These are phyloP conservation scores for Stigmatopora argus DNA, from an alignment of 2,113 vertebrate genomes.

Conservation along the genomic window DNA sequence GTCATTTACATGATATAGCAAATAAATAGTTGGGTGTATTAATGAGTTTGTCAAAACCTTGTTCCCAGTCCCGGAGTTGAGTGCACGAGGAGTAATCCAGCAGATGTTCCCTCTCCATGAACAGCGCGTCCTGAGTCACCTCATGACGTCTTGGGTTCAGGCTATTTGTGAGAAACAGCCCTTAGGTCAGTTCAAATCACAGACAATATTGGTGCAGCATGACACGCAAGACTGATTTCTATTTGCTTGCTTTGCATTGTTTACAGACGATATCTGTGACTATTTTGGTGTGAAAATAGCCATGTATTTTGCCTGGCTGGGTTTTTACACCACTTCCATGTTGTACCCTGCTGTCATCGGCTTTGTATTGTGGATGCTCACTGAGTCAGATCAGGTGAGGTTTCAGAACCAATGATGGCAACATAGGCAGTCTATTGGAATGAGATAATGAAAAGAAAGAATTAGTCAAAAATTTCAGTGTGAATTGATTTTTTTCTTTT, in stretches of 20 bases:
- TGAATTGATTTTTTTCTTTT: no score
- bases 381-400: constrained; percentile 88
- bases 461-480: not conserved
- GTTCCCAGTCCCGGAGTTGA: constrained; percentile 84
- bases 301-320: constrained; percentile 97
- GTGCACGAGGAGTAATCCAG: constrained; percentile 86
- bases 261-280: constrained; percentile 90
- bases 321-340: constrained; percentile 96
- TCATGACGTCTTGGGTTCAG: constrained; percentile 98
- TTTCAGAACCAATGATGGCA: no score
- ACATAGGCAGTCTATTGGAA: no score
- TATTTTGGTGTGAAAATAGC: constrained; percentile 97
- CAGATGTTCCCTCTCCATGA: constrained; percentile 94
- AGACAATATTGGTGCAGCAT: not conserved
- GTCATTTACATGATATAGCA: not conserved
- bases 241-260: constrained; percentile 10
- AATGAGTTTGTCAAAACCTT: constrained; percentile 2
- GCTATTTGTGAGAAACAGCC: constrained; percentile 92
- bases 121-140: constrained; percentile 87
- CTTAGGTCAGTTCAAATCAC: constrained; percentile 69
- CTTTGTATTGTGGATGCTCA: constrained; percentile 90
- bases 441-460: not conserved
- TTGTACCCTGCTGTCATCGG: constrained; percentile 92
- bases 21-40: not conserved
- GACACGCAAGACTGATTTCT: not conserved